phyloP scores from a whole-genome alignment of 2,113 vertebrate species.

The Ctenomys sociabilis region DNA sequence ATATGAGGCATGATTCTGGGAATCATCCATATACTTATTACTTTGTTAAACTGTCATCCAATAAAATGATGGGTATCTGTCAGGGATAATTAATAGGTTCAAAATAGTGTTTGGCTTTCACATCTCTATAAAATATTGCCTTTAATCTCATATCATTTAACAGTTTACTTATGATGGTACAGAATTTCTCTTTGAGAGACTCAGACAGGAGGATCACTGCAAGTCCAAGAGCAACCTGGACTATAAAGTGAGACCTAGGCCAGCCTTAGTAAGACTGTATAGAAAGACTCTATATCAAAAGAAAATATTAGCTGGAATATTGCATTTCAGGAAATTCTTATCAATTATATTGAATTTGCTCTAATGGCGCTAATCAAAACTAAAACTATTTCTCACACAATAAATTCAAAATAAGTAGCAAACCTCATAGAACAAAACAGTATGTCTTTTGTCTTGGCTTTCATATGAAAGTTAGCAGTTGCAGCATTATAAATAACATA shows the following conservation, averaged over 20 bases:
- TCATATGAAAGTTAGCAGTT: not conserved
- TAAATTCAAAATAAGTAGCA: not conserved
- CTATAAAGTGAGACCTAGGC: not conserved
- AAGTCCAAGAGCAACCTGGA: not conserved
- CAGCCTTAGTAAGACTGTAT: not conserved
- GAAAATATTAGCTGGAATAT: not conserved
- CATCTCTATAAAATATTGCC: not conserved
- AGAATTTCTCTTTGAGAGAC: not conserved
- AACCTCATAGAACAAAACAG: not conserved
- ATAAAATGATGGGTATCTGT: not conserved
- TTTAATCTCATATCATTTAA: not conserved
- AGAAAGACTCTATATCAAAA: not conserved
- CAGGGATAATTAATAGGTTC: constrained; percentile 5
- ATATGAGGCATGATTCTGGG: not conserved
- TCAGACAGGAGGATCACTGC: not conserved
- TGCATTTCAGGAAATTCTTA: constrained; percentile 32
- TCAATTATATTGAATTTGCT: not conserved
- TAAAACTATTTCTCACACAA: not conserved
- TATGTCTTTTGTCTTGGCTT: not conserved
- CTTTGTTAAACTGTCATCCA: not conserved
- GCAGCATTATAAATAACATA: not conserved
- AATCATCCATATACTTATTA: not conserved
- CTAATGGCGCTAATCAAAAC: not conserved
- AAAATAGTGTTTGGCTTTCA: constrained; percentile 7
- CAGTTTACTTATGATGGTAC: not conserved